Percentiles rank a stretch among this genome's conserved stretches.
phyloP scores from a whole-genome alignment of 92 coral and sea anemone species.

The Phenganax subtilis region DNA sequence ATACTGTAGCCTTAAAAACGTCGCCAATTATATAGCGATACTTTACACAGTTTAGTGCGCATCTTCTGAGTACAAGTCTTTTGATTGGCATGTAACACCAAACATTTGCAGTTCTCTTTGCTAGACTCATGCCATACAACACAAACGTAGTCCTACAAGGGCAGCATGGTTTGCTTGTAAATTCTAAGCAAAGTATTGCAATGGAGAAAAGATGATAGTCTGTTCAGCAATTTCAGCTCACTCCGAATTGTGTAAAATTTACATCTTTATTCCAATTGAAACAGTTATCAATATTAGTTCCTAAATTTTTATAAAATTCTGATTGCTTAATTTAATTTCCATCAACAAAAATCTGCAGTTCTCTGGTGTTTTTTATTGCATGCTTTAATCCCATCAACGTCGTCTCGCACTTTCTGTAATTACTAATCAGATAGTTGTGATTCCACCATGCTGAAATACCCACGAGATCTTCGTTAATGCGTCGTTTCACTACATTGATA shows the following conservation, averaged over 20 bases:
- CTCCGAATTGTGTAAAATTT: neutral
- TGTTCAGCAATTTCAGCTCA: conserved; percentile 27
- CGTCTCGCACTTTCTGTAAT: conserved; percentile 46
- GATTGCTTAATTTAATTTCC: conserved; percentile 16
- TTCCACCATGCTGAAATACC: neutral
- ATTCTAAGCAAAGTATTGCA: neutral
- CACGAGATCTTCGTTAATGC: conserved; percentile 32
- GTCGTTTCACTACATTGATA: conserved; percentile 30
- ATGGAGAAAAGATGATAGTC: conserved; percentile 19
- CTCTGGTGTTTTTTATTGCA: neutral
- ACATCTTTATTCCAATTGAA: conserved; percentile 29
- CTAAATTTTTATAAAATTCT: conserved; percentile 20
- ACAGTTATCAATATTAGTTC: conserved; percentile 21
- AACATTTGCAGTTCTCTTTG: conserved; percentile 16
- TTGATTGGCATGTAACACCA: conserved; percentile 32
- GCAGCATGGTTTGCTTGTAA: conserved; percentile 16
- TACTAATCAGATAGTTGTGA: conserved; percentile 42
- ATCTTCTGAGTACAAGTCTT: conserved; percentile 27
- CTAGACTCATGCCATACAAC: conserved; percentile 7
- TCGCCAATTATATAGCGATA: conserved; percentile 6
- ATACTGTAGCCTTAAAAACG: conserved; percentile 4
- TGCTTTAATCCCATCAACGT: conserved; percentile 46
- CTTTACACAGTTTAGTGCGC: neutral
- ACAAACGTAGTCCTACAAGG: conserved; percentile 5
- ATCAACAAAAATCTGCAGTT: neutral